Evolutionary conservation across 1,140 invertebrate species (phyloP).

Genomic region (Micrasema minimum): DNA sequence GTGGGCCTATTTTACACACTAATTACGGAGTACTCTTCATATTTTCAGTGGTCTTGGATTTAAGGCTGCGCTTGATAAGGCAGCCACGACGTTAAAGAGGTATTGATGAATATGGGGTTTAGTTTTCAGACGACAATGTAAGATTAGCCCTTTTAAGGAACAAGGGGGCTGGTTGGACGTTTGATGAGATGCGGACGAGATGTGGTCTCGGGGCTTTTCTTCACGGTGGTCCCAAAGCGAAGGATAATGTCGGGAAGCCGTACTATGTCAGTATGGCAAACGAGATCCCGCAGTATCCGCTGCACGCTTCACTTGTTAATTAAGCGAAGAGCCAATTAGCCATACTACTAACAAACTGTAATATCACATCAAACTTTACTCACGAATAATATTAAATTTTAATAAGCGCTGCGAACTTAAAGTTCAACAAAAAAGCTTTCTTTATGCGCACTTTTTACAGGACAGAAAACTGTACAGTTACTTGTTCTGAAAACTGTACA

Average conservation of each 20-base stretch:
- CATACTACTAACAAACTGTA: not conserved
- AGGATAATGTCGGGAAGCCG: conserved; percentile 17
- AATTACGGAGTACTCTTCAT: conserved; percentile 22
- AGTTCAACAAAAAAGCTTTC: no score
- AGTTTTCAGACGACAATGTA: no score
- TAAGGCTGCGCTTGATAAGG: not conserved
- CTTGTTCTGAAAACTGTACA: no score
- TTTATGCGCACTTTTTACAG: no score
- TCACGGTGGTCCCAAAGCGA: conserved; percentile 18
- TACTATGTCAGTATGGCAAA: conserved; percentile 30
- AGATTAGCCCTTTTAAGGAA: not conserved
- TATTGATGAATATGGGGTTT: no score
- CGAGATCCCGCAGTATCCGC: conserved; percentile 26
- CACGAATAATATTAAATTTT: no score
- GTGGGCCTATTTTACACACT: conserved; percentile 28
- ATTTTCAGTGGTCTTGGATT: not conserved
- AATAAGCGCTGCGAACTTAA: no score
- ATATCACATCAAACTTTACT: no score
- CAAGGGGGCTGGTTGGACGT: not conserved
- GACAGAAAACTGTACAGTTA: no score
- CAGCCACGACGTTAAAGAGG: not conserved
- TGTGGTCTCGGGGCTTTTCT: conserved; percentile 17
- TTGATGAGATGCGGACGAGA: conserved; percentile 5
- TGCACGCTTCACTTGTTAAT: conserved; percentile 34
- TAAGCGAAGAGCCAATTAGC: not conserved